phyloP scores from a whole-genome alignment of 2,797 vertebrate species.

The Catostomus latipinnis region DNA sequence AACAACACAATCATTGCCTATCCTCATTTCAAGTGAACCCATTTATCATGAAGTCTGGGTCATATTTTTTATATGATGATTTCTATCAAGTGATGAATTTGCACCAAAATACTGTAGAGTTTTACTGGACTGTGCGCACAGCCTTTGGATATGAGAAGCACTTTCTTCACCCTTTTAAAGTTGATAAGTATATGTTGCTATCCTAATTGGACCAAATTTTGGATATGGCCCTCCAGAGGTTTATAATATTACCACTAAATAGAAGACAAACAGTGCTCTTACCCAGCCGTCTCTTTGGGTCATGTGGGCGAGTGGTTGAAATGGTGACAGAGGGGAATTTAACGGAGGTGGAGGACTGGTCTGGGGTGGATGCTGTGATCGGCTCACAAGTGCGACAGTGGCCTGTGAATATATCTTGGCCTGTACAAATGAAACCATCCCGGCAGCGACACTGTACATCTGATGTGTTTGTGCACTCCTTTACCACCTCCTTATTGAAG shows the following conservation, averaged over 20 bases:
- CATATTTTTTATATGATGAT: too few relatives aligned
- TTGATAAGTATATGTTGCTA: too few relatives aligned
- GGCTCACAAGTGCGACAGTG: constrained; percentile 35
- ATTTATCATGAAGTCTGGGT: too few relatives aligned
- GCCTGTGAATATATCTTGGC: fast-evolving
- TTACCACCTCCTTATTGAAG: constrained; percentile 41
- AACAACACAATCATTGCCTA: too few relatives aligned
- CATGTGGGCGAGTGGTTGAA: background rate
- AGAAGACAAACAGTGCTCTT: background rate
- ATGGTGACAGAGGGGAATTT: background rate
- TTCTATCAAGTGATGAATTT: too few relatives aligned
- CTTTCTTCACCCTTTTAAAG: too few relatives aligned
- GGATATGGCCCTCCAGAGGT: too few relatives aligned
- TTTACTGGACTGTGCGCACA: too few relatives aligned
- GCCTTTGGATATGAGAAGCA: too few relatives aligned
- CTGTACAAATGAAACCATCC: constrained; percentile 45
- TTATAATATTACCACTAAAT: background rate
- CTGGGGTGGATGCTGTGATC: background rate
- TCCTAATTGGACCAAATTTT: too few relatives aligned
- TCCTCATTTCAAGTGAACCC: too few relatives aligned
- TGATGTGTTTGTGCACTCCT: constrained; percentile 26
- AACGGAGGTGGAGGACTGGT: background rate
- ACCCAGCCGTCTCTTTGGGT: background rate
- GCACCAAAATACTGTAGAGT: too few relatives aligned
- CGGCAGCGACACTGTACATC: constrained; percentile 57